Evolutionary conservation across 2,113 vertebrate genomes (phyloP).

Genomic region (Sinosuthora webbiana): DNA sequence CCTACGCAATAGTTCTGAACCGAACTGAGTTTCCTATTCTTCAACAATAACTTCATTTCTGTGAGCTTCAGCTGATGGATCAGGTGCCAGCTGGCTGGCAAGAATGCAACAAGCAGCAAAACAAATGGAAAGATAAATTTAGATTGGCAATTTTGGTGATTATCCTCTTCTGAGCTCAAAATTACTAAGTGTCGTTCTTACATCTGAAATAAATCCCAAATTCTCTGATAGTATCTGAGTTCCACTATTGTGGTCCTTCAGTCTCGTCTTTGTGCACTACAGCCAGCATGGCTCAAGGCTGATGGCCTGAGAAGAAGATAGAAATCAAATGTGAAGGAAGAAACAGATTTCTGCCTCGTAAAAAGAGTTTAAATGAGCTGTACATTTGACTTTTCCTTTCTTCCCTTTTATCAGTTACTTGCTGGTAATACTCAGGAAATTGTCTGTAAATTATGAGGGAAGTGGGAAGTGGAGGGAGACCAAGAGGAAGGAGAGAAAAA

Average conservation of each 20-base stretch:
- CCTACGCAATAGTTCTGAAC: background rate
- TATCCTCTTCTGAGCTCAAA: background rate
- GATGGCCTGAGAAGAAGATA: background rate
- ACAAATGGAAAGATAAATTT: background rate
- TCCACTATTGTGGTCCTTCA: background rate
- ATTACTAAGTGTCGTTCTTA: background rate
- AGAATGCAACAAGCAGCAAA: background rate
- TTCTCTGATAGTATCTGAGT: background rate
- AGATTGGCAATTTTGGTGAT: background rate
- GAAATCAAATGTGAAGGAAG: background rate
- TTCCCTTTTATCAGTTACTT: background rate
- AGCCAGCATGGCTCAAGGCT: background rate
- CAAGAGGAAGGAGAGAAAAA: background rate
- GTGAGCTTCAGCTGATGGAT: background rate
- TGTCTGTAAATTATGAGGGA: background rate
- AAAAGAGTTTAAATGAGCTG: background rate
- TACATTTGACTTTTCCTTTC: background rate
- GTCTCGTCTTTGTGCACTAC: background rate
- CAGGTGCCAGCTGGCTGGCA: background rate
- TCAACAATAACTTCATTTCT: background rate
- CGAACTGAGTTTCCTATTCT: background rate
- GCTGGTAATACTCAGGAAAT: background rate
- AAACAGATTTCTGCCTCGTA: background rate
- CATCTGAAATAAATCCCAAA: slow-evolving; percentile 4
- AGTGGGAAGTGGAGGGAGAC: background rate